These are phyloP conservation scores for Metalampra italica DNA, from an alignment of 2,888 invertebrate genomes.

Conservation along the genomic window DNA sequence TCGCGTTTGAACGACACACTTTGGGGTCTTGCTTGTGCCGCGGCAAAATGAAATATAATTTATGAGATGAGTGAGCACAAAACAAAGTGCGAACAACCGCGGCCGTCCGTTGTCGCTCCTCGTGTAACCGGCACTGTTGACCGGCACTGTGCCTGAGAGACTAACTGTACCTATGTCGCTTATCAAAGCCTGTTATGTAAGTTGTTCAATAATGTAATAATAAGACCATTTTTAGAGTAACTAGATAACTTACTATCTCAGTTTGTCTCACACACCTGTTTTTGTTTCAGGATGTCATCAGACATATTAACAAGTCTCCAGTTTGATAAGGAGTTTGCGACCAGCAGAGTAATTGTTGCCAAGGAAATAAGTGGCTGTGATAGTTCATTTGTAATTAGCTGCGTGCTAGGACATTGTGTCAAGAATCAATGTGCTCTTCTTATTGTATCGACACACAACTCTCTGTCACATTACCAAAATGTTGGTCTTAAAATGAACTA, in stretches of 20 bases:
- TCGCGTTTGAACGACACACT: too few species aligned
- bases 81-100: too few species aligned
- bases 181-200: conserved; percentile 1
- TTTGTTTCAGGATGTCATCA: conserved; percentile 77
- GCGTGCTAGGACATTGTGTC: conserved; percentile 80
- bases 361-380: conserved; percentile 85
- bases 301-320: conserved; percentile 81
- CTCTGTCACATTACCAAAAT: conserved; percentile 85
- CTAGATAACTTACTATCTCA: too few species aligned
- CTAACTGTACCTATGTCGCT: too few species aligned
- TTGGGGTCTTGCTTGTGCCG: too few species aligned
- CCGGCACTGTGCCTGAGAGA: too few species aligned
- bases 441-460: conserved; percentile 84
- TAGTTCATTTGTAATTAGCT: conserved; percentile 84
- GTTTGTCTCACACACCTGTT: not conserved
- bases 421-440: conserved; percentile 79
- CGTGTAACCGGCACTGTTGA: too few species aligned
- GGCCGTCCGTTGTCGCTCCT: too few species aligned
- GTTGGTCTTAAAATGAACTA: conserved; percentile 86
- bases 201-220: not conserved
- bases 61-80: too few species aligned
- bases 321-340: conserved; percentile 77
- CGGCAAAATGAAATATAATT: too few species aligned
- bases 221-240: too few species aligned
- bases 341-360: conserved; percentile 79